Evolutionary conservation across 2,888 invertebrate genomes (phyloP).

Genomic region (Timema cristinae): DNA sequence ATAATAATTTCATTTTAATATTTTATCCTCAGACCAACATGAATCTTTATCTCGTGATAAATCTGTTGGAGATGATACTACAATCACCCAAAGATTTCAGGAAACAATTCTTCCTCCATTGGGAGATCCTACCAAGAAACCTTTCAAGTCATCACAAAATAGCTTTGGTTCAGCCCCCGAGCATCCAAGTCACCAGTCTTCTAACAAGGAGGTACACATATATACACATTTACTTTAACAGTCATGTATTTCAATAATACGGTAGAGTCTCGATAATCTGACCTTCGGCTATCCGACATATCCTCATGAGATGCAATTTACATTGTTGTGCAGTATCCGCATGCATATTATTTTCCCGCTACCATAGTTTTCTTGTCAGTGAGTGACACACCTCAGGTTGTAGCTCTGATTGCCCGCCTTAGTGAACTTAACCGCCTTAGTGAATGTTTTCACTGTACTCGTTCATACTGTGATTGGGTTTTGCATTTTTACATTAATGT

Average conservation of each 20-base stretch:
- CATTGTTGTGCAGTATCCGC: too few species aligned
- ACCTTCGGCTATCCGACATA: not conserved
- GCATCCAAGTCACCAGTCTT: constrained; percentile 13
- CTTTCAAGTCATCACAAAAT: not conserved
- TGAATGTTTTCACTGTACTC: too few species aligned
- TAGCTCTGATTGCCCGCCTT: too few species aligned
- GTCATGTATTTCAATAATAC: not conserved
- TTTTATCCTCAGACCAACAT: not conserved
- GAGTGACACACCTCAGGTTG: too few species aligned
- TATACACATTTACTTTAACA: too few species aligned
- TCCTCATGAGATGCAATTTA: too few species aligned
- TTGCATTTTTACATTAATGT: too few species aligned
- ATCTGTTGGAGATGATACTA: too few species aligned
- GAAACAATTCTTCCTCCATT: not conserved
- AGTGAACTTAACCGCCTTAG: too few species aligned
- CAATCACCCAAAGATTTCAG: constrained; percentile 15
- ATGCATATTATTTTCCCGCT: too few species aligned
- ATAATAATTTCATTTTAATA: not conserved
- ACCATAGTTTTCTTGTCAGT: not conserved
- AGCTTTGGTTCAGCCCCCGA: constrained; percentile 1
- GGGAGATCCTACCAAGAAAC: constrained; percentile 7
- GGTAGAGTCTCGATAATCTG: not conserved
- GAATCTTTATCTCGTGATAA: not conserved
- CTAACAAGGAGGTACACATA: constrained; percentile 7
- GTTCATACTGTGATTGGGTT: too few species aligned